A percentile compares a stretch with the other conserved stretches of the same genome.
Conservation (phyloP, 2,113 vertebrate genomes). For the Rhegmatorhina hoffmannsi region DNA sequence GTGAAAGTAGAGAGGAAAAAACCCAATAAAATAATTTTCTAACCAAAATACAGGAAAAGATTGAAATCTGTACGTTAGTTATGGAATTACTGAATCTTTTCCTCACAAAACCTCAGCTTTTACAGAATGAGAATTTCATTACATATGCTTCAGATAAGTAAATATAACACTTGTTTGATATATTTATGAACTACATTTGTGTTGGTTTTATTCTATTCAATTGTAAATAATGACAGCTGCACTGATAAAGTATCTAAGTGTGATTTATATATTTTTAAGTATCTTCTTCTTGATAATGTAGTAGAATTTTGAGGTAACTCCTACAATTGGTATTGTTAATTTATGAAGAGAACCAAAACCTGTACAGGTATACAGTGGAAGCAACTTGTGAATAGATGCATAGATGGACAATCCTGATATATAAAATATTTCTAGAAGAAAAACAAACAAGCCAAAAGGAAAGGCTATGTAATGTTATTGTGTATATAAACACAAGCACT, state of each 20-base stretch:
- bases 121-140: background rate
- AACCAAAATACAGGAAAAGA: background rate
- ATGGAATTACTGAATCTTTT: background rate
- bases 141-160: background rate
- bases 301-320: background rate
- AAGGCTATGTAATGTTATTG: background rate
- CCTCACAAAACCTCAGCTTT: background rate
- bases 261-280: background rate
- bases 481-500: background rate
- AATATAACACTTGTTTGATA: background rate
- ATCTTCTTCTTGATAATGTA: background rate
- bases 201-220: background rate
- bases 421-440: background rate
- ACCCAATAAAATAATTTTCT: background rate
- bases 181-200: background rate
- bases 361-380: background rate
- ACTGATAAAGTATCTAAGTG: background rate
- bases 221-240: background rate
- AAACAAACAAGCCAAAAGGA: background rate
- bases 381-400: background rate
- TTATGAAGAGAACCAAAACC: background rate
- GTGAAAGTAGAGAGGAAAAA: background rate
- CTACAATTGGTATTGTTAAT: background rate
- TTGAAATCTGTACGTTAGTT: background rate
- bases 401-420: background rate